phyloP scores from a whole-genome alignment of 2,113 vertebrate genomes.

The Arizona elegans region DNA sequence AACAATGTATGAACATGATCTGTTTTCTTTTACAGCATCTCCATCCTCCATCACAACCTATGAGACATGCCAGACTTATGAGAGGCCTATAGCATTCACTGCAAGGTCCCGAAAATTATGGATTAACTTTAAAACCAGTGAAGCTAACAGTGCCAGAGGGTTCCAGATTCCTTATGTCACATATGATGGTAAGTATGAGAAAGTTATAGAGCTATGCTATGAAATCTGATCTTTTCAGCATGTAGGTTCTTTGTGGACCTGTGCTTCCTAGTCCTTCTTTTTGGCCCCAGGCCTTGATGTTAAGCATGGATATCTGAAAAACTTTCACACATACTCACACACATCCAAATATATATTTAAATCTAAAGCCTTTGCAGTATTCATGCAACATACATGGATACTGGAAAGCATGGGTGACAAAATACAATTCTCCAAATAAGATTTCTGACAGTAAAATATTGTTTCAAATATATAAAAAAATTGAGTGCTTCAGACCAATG shows the following conservation, averaged over 20 bases:
- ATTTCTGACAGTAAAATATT: neutral
- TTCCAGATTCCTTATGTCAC: slow-evolving; percentile 98
- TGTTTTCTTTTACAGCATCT: slow-evolving; percentile 74
- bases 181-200: slow-evolving; percentile 82
- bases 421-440: neutral
- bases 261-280: neutral
- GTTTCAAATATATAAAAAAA: neutral
- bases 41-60: slow-evolving; percentile 97
- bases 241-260: neutral
- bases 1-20: neutral
- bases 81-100: slow-evolving; percentile 95
- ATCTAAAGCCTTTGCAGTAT: neutral
- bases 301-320: neutral
- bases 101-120: slow-evolving; percentile 94
- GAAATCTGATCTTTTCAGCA: neutral
- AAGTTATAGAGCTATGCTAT: rapidly evolving
- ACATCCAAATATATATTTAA: neutral
- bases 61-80: slow-evolving; percentile 97
- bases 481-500: neutral
- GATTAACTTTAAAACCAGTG: slow-evolving; percentile 97
- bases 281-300: neutral
- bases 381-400: neutral
- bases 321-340: neutral
- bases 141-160: slow-evolving; percentile 91
- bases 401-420: neutral